These are phyloP conservation scores for Anticlea derivata DNA, from an alignment of 2,888 invertebrate species.

Conservation along the genomic window DNA sequence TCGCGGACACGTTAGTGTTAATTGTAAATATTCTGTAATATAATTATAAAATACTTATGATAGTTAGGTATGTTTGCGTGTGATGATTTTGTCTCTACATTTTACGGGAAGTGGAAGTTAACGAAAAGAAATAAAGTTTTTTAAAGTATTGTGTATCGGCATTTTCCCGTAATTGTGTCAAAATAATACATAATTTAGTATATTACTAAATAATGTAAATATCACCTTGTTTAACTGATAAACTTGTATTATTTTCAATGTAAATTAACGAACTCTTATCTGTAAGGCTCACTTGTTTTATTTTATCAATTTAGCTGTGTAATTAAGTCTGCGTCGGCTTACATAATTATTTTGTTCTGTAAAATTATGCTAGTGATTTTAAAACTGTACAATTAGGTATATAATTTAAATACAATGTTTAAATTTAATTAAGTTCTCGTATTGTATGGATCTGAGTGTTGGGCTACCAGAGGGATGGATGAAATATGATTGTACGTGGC, in stretches of 20 bases:
- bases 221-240: slow-evolving; percentile 62
- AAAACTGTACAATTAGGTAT: slow-evolving; percentile 38
- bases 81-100: slow-evolving; percentile 57
- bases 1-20: slow-evolving; percentile 50
- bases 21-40: slow-evolving; percentile 75
- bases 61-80: slow-evolving; percentile 59
- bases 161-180: slow-evolving; percentile 67
- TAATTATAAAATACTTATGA: slow-evolving; percentile 51
- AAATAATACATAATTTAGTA: slow-evolving; percentile 78
- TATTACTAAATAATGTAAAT: slow-evolving; percentile 82
- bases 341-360: slow-evolving; percentile 31
- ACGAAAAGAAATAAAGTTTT: background rate
- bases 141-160: slow-evolving; percentile 35
- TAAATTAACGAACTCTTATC: slow-evolving; percentile 61
- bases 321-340: slow-evolving; percentile 68
- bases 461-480: no score
- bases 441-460: no score
- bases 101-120: slow-evolving; percentile 48
- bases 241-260: slow-evolving; percentile 65
- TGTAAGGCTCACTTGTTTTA: slow-evolving; percentile 64
- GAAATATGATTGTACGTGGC: no score
- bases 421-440: no score
- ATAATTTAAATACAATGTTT: slow-evolving; percentile 46
- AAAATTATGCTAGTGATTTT: slow-evolving; percentile 32
- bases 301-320: slow-evolving; percentile 69